Base-by-base conservation (phyloP, 2,888 invertebrate genomes). In the Chymomyza procnemis region DNA sequence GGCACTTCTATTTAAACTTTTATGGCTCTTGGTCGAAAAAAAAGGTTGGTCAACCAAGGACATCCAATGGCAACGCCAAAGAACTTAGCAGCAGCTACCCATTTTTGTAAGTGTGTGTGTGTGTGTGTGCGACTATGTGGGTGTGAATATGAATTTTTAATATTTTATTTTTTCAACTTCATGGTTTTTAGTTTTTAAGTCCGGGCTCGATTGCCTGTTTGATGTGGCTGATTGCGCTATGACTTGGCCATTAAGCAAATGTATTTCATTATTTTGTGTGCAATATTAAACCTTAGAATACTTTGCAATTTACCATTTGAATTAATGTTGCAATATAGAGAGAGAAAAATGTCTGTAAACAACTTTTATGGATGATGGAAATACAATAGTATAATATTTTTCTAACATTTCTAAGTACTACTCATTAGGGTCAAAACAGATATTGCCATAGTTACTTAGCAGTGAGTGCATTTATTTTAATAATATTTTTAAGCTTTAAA, bases 1-100 rank as follows among this genome's bases (percentile, higher is more conserved):
- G 87, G 77, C 77, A 82, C 85, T 85, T 85, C 83, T 85, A 87
- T 83, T 83, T 87, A 87, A 83, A 85, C 85, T 85, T 87, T 87
- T 83, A 83, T 87, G 87, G 83, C 82, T 81, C 75, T 73, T 70
- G 64, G 62, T 74, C 73, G 69, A 73, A n/a, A n/a, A n/a, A n/a
- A 73, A 73, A 73, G 72, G 72, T 72, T 64, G 48, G 58, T 30
- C 8, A 46, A 58, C 34, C 18, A 34, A 34, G 30, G 56, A 26
- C 59, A 67, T 66, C 34, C 54, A 41, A 34, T 6, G 62, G 34
- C 50, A 71, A 57, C 52, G n/a, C n/a, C n/a, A 22, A 22, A 22
- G 22, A 22, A 22, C 4, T 3, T 22, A 4, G 22, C 22, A 22
- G 22, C 3, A 54, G 54, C 21, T 19, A 8, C 8, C 34, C 5